These are phyloP conservation scores for Reticulitermes lucifugus DNA, from an alignment of 2,888 invertebrate genomes.

Conservation along the genomic window DNA sequence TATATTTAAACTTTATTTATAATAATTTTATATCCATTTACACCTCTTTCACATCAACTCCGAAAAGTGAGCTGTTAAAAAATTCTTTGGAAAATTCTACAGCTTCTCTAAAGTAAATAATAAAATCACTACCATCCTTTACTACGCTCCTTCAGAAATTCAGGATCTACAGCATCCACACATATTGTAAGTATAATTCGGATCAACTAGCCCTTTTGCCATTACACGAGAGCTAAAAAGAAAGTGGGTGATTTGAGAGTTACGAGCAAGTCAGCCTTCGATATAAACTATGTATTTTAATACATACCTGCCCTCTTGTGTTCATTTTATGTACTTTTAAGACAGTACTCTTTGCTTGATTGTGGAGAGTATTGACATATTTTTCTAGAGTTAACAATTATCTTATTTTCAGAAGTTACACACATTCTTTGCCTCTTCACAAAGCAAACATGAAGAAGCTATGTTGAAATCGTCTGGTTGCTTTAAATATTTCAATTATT, in stretches of 20 bases:
- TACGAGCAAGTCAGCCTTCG: not conserved
- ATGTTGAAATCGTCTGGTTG: not conserved
- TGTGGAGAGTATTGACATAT: not conserved
- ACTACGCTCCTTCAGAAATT: not conserved
- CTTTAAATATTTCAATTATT: not conserved
- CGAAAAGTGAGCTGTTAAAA: conserved; percentile 28
- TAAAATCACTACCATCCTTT: conserved; percentile 21
- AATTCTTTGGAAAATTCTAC: conserved; percentile 35
- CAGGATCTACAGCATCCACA: conserved; percentile 35
- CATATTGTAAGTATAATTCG: conserved; percentile 43
- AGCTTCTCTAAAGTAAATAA: not conserved
- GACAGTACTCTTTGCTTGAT: not conserved
- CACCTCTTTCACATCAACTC: conserved; percentile 25
- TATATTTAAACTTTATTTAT: conserved; percentile 17
- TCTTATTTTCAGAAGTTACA: not conserved
- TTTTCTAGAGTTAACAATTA: not conserved
- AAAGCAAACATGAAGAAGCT: not conserved
- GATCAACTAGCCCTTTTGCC: conserved; percentile 39
- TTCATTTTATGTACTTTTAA: not conserved
- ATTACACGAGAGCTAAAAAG: conserved; percentile 37
- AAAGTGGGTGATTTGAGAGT: conserved; percentile 6
- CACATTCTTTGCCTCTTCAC: not conserved
- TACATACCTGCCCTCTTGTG: not conserved
- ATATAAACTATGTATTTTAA: not conserved
- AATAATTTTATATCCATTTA: conserved; percentile 16